phyloP scores from a whole-genome alignment of 30 jellyfish, hydroid and myxozoan genomes.

The Cassiopea andromeda region DNA sequence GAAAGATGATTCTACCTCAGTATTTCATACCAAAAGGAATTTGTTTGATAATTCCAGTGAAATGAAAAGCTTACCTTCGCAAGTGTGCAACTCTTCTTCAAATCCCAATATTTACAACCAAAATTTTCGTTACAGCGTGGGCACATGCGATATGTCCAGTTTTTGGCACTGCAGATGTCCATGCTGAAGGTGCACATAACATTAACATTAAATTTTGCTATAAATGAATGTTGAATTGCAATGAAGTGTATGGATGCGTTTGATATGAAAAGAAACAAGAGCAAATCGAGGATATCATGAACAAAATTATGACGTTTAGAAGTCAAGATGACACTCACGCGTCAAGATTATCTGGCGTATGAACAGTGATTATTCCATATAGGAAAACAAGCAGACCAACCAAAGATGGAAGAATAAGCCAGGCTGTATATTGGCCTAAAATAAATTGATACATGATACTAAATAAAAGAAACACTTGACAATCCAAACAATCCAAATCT shows the following conservation, averaged over 20 bases:
- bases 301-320: too few relatives aligned
- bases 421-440: conserved; percentile 98
- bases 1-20: too few relatives aligned
- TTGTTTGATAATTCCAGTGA: too few relatives aligned
- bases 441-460: neutral
- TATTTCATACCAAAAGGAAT: too few relatives aligned
- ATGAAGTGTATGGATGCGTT: too few relatives aligned
- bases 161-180: conserved; percentile 83
- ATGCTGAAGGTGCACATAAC: too few relatives aligned
- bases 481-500: too few relatives aligned
- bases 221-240: too few relatives aligned
- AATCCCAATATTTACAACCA: conserved; percentile 97
- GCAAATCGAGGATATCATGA: too few relatives aligned
- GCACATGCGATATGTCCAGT: conserved; percentile 94
- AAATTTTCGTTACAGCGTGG: conserved; percentile 94
- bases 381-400: conserved; percentile 93
- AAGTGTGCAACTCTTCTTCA: conserved; percentile 92
- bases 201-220: too few relatives aligned
- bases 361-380: conserved; percentile 87
- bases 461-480: neutral
- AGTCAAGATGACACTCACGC: conserved; percentile 91
- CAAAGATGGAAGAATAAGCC: conserved; percentile 95
- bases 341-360: conserved; percentile 93
- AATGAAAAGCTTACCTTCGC: conserved; percentile 77
- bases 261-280: too few relatives aligned